These are phyloP conservation scores for Heliothis peltigera DNA, from an alignment of 2,888 invertebrate genomes.

Conservation along the genomic window DNA sequence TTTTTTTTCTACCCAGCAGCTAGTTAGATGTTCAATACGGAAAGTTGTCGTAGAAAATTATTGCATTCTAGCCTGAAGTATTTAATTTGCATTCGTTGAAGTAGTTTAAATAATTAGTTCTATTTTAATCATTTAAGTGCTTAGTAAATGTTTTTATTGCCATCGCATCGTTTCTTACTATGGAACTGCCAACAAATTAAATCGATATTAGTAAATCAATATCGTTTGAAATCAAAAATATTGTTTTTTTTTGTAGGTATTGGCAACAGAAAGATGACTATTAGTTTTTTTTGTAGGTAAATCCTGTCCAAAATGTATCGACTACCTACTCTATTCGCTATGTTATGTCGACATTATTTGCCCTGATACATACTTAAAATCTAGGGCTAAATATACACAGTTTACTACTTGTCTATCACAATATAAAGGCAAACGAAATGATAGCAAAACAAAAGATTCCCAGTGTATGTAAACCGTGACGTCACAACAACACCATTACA, in stretches of 20 bases:
- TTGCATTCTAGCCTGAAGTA: constrained; percentile 31
- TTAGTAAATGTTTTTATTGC: neutral
- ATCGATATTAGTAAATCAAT: neutral
- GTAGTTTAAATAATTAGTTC: constrained; percentile 31
- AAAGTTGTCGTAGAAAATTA: constrained; percentile 47
- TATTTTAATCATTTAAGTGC: constrained; percentile 12
- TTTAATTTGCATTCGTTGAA: constrained; percentile 43
- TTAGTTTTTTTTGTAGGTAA: too few relatives aligned
- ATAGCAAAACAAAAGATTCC: constrained; percentile 56
- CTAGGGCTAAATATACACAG: constrained; percentile 10
- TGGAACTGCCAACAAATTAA: constrained; percentile 20
- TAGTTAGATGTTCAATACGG: constrained; percentile 40
- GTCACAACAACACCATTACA: constrained; percentile 72
- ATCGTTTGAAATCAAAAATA: too few relatives aligned
- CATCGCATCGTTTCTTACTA: neutral
- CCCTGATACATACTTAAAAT: constrained; percentile 3
- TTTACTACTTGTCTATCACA: constrained; percentile 32
- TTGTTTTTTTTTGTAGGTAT: too few relatives aligned
- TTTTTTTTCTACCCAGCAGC: constrained; percentile 31
- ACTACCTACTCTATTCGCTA: too few relatives aligned
- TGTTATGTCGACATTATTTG: constrained; percentile 22
- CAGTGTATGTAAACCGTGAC: constrained; percentile 50
- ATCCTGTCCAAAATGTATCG: too few relatives aligned
- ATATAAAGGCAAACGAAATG: constrained; percentile 35
- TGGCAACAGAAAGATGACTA: too few relatives aligned